Evolutionary conservation across 1,140 invertebrate genomes (phyloP), one percentile per base, ranked within the genome.

Genomic region (Triops longicaudatus): DNA sequence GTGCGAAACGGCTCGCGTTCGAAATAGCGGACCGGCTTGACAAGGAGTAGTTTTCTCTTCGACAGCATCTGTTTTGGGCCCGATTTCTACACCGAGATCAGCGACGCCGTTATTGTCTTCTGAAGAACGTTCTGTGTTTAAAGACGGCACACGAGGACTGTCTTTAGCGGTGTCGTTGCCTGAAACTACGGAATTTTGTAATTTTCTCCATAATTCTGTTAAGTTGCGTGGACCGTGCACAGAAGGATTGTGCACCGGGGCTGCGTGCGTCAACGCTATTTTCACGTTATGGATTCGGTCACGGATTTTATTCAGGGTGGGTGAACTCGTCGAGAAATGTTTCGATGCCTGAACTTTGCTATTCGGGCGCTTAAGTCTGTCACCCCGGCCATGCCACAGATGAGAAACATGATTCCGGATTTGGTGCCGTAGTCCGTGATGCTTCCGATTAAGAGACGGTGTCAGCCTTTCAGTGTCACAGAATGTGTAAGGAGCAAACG

Each of bases 311-410:
- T 63, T 63, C 22, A 63, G 17, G 50, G 50, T 63, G 50, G 50
- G 50, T 63, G 50, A 63, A 63, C 50, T 63, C 50, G 50, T 6
- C 50, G 50, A 63, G 22, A 63, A 63, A 3, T 63, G 50, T 22
- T 63, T 63, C 17, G 50, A 63, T 63, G n/a, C 50, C 22, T 63
- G 50, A 63, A 63, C 50, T 63, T 63, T 63, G 50, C 17, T 63
- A 63, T 7, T 63, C 10, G n/a, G 22, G 22, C 50, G 50, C 50
- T 63, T 63, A 63, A 63, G 22, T 63, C 22, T 63, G 50, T 63
- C 50, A 22, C 50, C 22, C 17, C 50, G 50, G 50, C 50, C n/a
- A 14, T 63, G 14, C 22, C 14, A 63, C 22, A 63, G 22, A 17
- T 63, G 50, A 63, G 50, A 63, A 6, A 63, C 50, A 7, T 63